Base-by-base conservation (phyloP, 2,888 invertebrate genomes). In the Eremobia ochroleuca region DNA sequence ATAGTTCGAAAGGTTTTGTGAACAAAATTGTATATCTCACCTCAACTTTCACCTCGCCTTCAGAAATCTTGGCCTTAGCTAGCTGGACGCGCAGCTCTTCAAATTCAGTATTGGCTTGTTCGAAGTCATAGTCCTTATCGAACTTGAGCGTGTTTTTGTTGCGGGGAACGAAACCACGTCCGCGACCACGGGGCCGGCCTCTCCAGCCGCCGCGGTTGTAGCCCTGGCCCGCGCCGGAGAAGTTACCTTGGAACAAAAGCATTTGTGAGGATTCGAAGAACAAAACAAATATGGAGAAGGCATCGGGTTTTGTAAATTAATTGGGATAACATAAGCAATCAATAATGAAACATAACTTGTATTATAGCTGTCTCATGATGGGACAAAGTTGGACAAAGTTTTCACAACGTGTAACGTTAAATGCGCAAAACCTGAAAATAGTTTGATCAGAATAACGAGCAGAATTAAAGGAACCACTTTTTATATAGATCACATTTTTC, bases 71-170 rank as follows among this genome's bases (percentile, higher is more conserved):
- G 68, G 98, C 97, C 97, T 99, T 99, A 77, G 98, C 98, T 81
- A 99, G 97, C 93, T 99, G 98, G 91, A 97, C 98, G 90, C 98
- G 98, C 78, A 99, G 97, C 94, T 99, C 99, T 92, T 99, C 99
- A 95, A 99, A 99, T 96, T 99, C 98, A 61, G 99, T 99, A 95
- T 99, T 99, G 79, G 99, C 99, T 94, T 99, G 99, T 95, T 99
- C 99, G 94, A 99, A 99, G 96, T 99, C 99, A 93, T 99, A 99
- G 93, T 99, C 99, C 89, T 98, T 98, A 87, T 99, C 99, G 95
- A 99, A 99, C 95, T 99, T 99, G 86, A 99, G 97, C 25, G 98
- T 98, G 91, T 98, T 98, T 94, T 98, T 98, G 87, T 97, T 95
- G 82, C 96, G 94, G 3, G 96, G 95, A 34, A 95, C 92, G 91